These are phyloP conservation scores for Naso thynnoides DNA, from an alignment of 2,797 vertebrate species.

Conservation along the genomic window DNA sequence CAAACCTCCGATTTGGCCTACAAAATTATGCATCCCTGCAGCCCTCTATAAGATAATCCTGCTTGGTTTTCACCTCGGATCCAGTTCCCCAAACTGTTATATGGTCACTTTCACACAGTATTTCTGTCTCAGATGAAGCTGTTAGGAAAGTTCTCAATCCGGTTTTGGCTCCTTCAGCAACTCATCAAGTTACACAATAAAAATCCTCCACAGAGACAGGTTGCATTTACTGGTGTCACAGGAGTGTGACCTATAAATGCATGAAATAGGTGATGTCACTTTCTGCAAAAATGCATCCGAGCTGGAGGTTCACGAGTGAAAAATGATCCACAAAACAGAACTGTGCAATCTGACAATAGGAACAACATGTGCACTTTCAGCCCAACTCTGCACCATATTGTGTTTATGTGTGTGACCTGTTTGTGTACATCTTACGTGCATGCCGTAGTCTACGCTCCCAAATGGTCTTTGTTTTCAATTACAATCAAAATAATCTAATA, in stretches of 20 bases:
- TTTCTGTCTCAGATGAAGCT: conserved; percentile 37
- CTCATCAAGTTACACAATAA: conserved; percentile 67
- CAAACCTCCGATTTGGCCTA: too few relatives aligned
- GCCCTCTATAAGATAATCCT: not conserved
- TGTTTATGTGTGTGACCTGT: conserved; percentile 14
- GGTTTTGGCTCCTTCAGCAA: conserved; percentile 38
- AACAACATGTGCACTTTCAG: conserved; percentile 52
- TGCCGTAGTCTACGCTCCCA: conserved; percentile 17
- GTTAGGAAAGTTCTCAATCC: conserved; percentile 37
- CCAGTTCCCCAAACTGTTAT: conserved; percentile 1
- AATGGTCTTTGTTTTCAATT: conserved; percentile 20
- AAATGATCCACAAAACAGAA: conserved; percentile 50
- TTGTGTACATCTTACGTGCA: not conserved
- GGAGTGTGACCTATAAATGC: conserved; percentile 69
- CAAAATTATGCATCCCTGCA: too few relatives aligned
- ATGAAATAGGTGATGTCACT: conserved; percentile 73
- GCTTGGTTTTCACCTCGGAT: conserved; percentile 20
- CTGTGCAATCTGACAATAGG: conserved; percentile 27
- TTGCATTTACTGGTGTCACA: conserved; percentile 59
- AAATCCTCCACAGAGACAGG: conserved; percentile 54
- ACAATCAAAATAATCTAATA: conserved; percentile 29
- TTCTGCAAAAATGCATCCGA: conserved; percentile 46
- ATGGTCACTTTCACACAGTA: conserved; percentile 23
- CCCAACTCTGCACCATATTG: conserved; percentile 5
- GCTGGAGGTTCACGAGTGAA: conserved; percentile 54